A percentile compares a stretch with the other conserved stretches of the same genome.
These are phyloP conservation scores for Nipponia nippon DNA, from an alignment of 2,113 vertebrate genomes.

Conservation along the genomic window DNA sequence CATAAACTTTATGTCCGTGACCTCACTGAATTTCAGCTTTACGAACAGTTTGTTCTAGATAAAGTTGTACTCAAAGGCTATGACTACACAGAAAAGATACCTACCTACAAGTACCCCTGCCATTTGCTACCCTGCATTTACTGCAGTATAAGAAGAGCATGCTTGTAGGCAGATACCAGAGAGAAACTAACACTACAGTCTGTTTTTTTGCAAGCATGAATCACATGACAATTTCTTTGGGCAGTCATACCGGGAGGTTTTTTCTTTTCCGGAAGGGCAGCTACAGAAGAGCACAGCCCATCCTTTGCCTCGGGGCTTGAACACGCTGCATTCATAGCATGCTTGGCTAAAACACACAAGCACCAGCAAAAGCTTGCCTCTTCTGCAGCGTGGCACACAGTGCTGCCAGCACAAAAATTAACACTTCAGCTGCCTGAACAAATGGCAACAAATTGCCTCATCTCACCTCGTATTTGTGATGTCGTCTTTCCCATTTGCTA, in stretches of 20 bases:
- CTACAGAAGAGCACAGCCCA: neutral
- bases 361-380: neutral
- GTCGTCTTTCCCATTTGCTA: conserved; percentile 72
- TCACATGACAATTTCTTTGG: neutral
- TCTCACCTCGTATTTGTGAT: conserved; percentile 73
- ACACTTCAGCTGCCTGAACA: neutral
- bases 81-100: neutral
- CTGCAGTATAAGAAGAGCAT: neutral
- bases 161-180: neutral
- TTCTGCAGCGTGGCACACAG: neutral
- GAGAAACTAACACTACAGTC: neutral
- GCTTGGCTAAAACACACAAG: neutral
- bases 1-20: neutral
- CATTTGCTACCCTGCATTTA: neutral
- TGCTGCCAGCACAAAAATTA: neutral
- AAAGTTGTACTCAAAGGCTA: neutral
- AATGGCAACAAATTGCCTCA: neutral
- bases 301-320: neutral
- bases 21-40: neutral
- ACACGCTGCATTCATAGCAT: neutral
- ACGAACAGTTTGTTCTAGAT: neutral
- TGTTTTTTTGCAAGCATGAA: neutral
- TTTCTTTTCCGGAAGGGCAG: neutral
- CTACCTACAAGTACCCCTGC: neutral
- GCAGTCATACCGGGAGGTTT: neutral